A percentile compares a stretch with the other conserved stretches of the same genome.
These are phyloP conservation scores for Orthonyx spaldingii DNA, from an alignment of 2,113 vertebrate genomes.

Conservation along the genomic window DNA sequence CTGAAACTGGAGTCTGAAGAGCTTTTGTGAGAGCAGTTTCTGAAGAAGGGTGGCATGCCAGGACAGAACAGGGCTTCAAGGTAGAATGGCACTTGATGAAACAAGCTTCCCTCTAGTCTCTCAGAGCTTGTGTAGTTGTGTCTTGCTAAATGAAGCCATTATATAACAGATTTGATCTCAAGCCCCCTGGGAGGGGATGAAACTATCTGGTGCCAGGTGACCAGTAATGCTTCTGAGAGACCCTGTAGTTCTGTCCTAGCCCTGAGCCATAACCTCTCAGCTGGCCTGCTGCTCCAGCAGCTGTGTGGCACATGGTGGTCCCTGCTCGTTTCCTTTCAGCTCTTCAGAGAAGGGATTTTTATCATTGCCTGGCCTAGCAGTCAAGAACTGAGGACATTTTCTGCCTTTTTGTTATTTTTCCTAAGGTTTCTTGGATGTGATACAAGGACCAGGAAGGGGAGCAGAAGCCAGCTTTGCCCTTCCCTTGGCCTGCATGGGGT, in stretches of 20 bases:
- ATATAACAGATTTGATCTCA: neutral
- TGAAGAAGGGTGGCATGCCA: neutral
- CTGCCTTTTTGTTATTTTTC: neutral
- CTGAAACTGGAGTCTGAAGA: neutral
- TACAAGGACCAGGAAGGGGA: neutral
- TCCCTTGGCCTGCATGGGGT: neutral
- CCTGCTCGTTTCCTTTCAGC: neutral
- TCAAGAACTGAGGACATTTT: neutral
- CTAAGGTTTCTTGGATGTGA: neutral
- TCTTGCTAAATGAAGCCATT: neutral
- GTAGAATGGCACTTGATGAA: neutral
- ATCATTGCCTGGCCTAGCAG: neutral
- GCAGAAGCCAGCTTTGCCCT: neutral
- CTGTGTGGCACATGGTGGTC: neutral
- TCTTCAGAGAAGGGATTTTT: neutral
- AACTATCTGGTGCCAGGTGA: neutral
- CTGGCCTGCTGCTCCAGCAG: neutral
- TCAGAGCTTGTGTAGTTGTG: neutral
- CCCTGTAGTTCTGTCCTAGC: neutral
- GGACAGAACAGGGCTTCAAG: neutral
- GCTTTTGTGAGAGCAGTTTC: neutral
- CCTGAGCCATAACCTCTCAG: neutral
- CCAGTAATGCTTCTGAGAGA: neutral
- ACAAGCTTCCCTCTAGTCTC: neutral
- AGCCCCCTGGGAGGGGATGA: neutral